These are phyloP conservation scores for Callocephalon fimbriatum DNA, from an alignment of 2,113 vertebrate species.

Conservation along the genomic window DNA sequence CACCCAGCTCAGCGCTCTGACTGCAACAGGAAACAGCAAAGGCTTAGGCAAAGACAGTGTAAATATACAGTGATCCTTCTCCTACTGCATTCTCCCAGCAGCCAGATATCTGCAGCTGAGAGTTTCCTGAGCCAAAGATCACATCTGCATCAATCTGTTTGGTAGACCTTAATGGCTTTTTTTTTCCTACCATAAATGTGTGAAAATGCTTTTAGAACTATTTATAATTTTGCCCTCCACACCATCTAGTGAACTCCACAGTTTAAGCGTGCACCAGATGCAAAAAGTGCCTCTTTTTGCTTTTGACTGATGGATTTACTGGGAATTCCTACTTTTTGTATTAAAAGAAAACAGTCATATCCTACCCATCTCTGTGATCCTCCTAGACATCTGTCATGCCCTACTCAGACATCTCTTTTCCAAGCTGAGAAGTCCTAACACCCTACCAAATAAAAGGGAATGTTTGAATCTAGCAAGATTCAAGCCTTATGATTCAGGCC, in stretches of 20 bases:
- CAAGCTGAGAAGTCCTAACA: not conserved
- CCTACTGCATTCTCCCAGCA: not conserved
- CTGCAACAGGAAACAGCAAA: not conserved
- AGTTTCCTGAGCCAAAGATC: slow-evolving; percentile 37
- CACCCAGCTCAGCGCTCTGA: not conserved
- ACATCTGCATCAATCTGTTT: not conserved
- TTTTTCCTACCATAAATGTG: not conserved
- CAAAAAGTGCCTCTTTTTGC: not conserved
- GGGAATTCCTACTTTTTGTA: not conserved
- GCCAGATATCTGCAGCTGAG: not conserved
- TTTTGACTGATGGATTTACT: not conserved
- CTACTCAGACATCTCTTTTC: not conserved
- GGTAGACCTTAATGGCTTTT: not conserved
- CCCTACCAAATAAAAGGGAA: not conserved
- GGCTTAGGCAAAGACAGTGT: not conserved
- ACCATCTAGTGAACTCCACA: not conserved
- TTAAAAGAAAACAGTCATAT: not conserved
- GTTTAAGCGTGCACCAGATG: not conserved
- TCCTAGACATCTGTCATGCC: not conserved
- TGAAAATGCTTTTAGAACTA: slow-evolving; percentile 26
- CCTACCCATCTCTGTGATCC: not conserved
- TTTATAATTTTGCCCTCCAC: slow-evolving; percentile 23
- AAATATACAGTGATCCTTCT: not conserved
- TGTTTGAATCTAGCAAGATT: not conserved
- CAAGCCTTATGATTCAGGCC: not conserved